Evolutionary conservation across 2,888 invertebrate genomes (phyloP).

Genomic region (Scaptomyza tumidula): DNA sequence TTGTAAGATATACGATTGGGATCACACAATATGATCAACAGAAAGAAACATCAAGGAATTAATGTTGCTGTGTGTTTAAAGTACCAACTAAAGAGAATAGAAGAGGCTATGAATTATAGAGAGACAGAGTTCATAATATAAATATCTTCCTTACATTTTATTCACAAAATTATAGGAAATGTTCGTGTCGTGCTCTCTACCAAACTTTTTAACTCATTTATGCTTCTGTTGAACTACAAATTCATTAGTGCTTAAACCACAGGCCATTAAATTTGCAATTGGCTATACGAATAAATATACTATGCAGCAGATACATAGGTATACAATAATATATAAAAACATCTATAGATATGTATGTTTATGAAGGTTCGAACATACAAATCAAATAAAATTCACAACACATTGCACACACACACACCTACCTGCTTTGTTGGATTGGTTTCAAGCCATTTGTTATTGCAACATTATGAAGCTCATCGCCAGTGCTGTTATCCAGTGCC

Average conservation of each 20-base stretch:
- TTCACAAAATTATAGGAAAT: conserved; percentile 4
- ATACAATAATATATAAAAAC: background rate
- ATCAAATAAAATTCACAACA: conserved; percentile 14
- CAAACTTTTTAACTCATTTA: background rate
- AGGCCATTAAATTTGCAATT: conserved; percentile 49
- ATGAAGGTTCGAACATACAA: background rate
- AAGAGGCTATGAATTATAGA: too few species aligned
- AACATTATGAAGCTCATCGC: conserved; percentile 48
- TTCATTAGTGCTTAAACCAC: conserved; percentile 37
- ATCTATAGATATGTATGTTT: conserved; percentile 5
- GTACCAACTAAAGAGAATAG: too few species aligned
- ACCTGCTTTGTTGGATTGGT: conserved; percentile 49
- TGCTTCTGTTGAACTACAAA: conserved; percentile 21
- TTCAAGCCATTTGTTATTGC: conserved; percentile 60
- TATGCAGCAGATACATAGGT: background rate
- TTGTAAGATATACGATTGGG: too few species aligned
- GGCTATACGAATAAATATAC: conserved; percentile 47
- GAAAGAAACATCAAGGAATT: too few species aligned
- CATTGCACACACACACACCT: conserved; percentile 33
- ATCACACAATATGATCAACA: too few species aligned
- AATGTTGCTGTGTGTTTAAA: too few species aligned
- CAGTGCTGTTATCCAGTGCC: conserved; percentile 7
- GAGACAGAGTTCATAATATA: too few species aligned
- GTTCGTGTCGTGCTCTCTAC: background rate
- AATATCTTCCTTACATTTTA: too few species aligned